Percentiles rank a stretch among this genome's conserved stretches.
These are phyloP conservation scores for Ischnus inquisitorius DNA, from an alignment of 2,888 invertebrate species.

Conservation along the genomic window DNA sequence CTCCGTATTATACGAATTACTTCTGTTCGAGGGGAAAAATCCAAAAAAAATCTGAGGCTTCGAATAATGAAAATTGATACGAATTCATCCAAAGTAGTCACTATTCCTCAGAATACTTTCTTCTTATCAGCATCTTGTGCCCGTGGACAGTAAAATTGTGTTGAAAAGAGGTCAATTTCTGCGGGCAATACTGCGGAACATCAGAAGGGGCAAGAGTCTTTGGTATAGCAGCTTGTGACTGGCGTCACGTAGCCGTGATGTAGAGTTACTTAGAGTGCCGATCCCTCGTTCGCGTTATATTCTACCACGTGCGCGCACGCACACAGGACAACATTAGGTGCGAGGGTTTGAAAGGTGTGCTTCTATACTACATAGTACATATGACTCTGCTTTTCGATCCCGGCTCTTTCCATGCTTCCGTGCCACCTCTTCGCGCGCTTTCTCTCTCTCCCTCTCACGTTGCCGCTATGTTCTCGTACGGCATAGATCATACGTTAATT, in stretches of 20 bases:
- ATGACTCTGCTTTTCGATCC: constrained; percentile 55
- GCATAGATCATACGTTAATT: constrained; percentile 86
- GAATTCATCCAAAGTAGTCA: not conserved
- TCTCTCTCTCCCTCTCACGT: too few species aligned
- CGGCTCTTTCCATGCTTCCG: constrained; percentile 51
- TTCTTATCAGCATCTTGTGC: not conserved
- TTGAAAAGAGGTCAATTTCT: constrained; percentile 6
- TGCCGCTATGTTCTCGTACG: constrained; percentile 75
- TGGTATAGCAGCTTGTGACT: constrained; percentile 48
- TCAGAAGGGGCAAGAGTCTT: not conserved
- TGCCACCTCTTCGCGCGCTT: constrained; percentile 51
- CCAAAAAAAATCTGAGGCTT: not conserved
- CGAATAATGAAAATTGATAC: constrained; percentile 18
- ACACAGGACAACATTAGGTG: constrained; percentile 6
- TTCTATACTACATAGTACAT: constrained; percentile 26
- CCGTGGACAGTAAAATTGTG: not conserved
- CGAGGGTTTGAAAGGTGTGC: constrained; percentile 81
- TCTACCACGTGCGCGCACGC: constrained; percentile 67
- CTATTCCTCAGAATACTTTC: not conserved
- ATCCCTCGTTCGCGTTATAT: constrained; percentile 81
- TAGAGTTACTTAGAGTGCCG: constrained; percentile 84
- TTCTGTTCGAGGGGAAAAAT: constrained; percentile 4
- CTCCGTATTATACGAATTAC: constrained; percentile 60
- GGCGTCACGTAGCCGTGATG: constrained; percentile 85
- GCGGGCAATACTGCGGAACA: not conserved